Evolutionary conservation across 2,113 vertebrate genomes (phyloP).

Genomic region (Plecturocebus donacophilus): DNA sequence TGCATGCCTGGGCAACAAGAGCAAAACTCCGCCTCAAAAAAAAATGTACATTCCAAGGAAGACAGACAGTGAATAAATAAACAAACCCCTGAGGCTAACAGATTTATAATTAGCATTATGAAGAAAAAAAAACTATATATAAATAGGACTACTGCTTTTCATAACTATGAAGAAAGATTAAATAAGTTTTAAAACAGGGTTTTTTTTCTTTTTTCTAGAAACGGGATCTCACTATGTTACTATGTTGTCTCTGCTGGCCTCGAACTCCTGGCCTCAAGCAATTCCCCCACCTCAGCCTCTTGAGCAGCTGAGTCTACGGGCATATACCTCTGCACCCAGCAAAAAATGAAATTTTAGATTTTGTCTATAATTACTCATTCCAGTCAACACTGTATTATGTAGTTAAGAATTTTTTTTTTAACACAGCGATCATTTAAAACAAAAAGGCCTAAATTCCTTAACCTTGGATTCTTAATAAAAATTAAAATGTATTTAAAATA

Average conservation of each 20-base stretch:
- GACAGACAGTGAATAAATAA: neutral
- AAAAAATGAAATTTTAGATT: neutral
- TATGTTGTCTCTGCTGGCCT: neutral
- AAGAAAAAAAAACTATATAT: neutral
- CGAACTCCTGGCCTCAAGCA: neutral
- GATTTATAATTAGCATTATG: neutral
- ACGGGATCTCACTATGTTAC: no score
- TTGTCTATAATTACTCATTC: neutral
- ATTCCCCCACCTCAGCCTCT: neutral
- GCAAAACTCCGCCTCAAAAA: no score
- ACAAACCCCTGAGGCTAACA: neutral
- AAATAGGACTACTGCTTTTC: neutral
- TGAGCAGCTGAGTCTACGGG: neutral
- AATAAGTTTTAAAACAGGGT: conserved; percentile 3
- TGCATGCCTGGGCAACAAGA: no score
- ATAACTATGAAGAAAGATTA: neutral
- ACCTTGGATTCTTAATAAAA: neutral
- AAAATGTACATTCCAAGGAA: neutral
- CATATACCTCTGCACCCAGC: neutral
- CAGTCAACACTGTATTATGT: neutral
- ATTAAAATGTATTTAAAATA: neutral
- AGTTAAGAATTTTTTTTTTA: conserved; percentile 28
- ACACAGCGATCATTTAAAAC: neutral
- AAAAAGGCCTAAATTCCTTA: neutral
- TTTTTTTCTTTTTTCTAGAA: neutral